These are phyloP conservation scores for Drosophila rellima DNA, from an alignment of 2,888 invertebrate species.

Conservation along the genomic window DNA sequence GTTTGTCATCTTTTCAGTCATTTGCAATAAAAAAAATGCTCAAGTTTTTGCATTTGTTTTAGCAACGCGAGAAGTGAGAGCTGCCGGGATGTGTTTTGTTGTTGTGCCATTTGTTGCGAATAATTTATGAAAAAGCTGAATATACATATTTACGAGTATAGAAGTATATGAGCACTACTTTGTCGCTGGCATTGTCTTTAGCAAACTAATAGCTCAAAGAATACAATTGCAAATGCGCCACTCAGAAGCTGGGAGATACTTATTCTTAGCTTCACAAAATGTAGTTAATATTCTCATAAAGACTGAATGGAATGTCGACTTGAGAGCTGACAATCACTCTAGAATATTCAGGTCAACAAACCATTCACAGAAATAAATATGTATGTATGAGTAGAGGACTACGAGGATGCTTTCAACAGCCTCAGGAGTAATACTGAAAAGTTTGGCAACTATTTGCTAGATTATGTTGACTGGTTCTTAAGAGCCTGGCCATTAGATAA, in stretches of 20 bases:
- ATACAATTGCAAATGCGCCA: constrained; percentile 23
- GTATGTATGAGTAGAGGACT: too few species aligned
- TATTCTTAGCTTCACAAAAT: constrained; percentile 25
- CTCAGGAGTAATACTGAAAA: constrained; percentile 45
- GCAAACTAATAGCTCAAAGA: constrained; percentile 61
- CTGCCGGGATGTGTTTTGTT: constrained; percentile 10
- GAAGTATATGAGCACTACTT: constrained; percentile 41
- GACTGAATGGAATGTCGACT: constrained; percentile 32
- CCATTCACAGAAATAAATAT: constrained; percentile 24
- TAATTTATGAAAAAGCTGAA: constrained; percentile 68
- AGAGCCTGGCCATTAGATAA: constrained; percentile 48
- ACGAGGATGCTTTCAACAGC: constrained; percentile 46
- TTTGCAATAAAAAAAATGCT: constrained; percentile 14
- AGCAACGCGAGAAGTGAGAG: constrained; percentile 1
- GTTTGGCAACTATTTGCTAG: constrained; percentile 62
- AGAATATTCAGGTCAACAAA: constrained; percentile 25
- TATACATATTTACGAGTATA: constrained; percentile 19
- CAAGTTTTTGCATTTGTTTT: constrained; percentile 39
- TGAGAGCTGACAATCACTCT: constrained; percentile 34
- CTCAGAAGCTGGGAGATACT: constrained; percentile 18
- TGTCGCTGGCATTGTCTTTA: constrained; percentile 43
- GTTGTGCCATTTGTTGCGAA: constrained; percentile 63
- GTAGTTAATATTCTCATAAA: constrained; percentile 49
- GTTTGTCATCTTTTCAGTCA: background rate
- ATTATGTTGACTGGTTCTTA: constrained; percentile 46